phyloP scores from a whole-genome alignment of 2,888 invertebrate species.

The Gasteruption jaculator region DNA sequence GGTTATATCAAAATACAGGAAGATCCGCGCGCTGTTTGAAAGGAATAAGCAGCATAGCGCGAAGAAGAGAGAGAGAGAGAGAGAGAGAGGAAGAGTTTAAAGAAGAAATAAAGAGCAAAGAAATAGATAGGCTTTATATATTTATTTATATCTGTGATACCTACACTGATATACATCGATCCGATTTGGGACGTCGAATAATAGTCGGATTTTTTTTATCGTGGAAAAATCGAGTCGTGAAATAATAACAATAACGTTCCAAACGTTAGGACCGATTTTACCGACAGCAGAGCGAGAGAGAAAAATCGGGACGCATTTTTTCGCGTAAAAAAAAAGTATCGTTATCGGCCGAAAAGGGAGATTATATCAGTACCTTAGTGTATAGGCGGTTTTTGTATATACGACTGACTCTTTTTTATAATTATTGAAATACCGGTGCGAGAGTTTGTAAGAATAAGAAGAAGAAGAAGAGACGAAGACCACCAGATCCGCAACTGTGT shows the following conservation, averaged over 20 bases:
- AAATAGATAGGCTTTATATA: constrained; percentile 47
- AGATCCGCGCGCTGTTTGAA: constrained; percentile 10
- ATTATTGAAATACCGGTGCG: constrained; percentile 42
- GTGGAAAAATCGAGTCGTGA: no score
- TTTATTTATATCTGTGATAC: constrained; percentile 52
- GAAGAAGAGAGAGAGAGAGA: constrained; percentile 12
- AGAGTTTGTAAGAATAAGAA: constrained; percentile 6
- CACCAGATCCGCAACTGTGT: constrained; percentile 9
- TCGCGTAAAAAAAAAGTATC: no score
- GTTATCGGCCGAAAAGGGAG: constrained; percentile 18
- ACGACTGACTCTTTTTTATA: constrained; percentile 52
- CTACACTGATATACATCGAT: constrained; percentile 44
- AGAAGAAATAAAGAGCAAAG: constrained; percentile 5
- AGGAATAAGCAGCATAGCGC: constrained; percentile 6
- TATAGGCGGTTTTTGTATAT: constrained; percentile 48
- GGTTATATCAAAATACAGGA: constrained; percentile 6
- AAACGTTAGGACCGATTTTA: no score
- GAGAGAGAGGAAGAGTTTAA: constrained; percentile 3
- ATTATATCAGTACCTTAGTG: constrained; percentile 42
- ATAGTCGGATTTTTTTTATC: no score
- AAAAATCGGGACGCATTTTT: constrained; percentile 3
- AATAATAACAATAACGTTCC: no score
- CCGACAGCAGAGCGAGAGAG: constrained; percentile 16
- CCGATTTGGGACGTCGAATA: no score
- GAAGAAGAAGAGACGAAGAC: constrained; percentile 11